These are phyloP conservation scores for Vultur gryphus DNA, from an alignment of 2,797 vertebrate species.

Conservation along the genomic window DNA sequence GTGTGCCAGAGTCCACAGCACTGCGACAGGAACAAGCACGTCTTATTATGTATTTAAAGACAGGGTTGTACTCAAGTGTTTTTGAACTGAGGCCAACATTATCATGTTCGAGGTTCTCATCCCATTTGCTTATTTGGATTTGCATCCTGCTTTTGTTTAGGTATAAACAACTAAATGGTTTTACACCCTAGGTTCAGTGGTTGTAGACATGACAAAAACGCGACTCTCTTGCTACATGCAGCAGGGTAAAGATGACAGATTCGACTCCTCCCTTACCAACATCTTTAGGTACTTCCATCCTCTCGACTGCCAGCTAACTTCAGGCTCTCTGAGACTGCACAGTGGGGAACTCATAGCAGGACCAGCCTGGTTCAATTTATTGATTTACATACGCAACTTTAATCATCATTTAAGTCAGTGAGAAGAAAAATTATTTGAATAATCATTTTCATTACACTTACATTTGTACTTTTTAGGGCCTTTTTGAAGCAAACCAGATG, in stretches of 20 bases:
- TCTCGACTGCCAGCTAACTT: neutral
- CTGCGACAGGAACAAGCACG: neutral
- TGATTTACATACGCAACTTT: neutral
- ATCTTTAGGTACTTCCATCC: neutral
- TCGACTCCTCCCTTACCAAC: neutral
- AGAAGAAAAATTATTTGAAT: neutral
- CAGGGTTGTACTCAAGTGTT: neutral
- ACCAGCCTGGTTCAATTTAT: neutral
- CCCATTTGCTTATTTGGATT: neutral
- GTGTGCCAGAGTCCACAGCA: neutral
- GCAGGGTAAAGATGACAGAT: neutral
- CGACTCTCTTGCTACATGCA: neutral
- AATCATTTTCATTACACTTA: neutral
- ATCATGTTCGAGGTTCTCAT: rapidly evolving
- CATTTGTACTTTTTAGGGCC: neutral
- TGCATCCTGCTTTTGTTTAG: neutral
- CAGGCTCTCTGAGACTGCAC: neutral
- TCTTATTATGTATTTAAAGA: neutral
- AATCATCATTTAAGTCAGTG: neutral
- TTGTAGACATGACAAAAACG: neutral
- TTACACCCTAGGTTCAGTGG: neutral
- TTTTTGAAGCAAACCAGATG: neutral
- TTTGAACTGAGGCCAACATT: neutral
- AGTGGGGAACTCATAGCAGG: neutral
- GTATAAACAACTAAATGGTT: neutral